Conservation (phyloP, 2,888 invertebrate genomes). For the Dastarcus helophoroides region DNA sequence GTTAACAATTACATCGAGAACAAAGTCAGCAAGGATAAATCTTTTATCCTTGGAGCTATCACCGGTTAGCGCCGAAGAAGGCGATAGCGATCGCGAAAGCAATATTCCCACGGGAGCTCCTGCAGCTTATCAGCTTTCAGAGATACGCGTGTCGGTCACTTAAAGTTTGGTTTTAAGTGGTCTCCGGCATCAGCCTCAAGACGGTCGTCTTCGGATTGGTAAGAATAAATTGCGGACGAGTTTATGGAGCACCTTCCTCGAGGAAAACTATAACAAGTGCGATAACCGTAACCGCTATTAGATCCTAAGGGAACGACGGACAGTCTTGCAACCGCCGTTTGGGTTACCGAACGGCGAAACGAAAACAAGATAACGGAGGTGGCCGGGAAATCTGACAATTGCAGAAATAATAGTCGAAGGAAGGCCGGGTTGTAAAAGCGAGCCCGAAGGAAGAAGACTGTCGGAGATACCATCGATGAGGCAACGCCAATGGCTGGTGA, state of each 20-base stretch:
- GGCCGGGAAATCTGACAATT: constrained; percentile 33
- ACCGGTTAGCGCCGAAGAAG: no score
- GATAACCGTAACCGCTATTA: constrained; percentile 36
- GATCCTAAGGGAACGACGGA: constrained; percentile 27
- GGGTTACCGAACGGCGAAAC: constrained; percentile 23
- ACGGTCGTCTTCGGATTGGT: no score
- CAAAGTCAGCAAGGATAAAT: no score
- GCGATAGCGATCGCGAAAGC: no score
- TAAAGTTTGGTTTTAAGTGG: no score
- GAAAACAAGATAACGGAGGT: constrained; percentile 31
- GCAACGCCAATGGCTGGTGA: constrained; percentile 24
- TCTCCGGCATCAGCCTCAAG: no score
- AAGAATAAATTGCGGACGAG: constrained; percentile 23
- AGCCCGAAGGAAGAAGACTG: constrained; percentile 22
- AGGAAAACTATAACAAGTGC: constrained; percentile 32
- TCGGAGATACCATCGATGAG: constrained; percentile 34
- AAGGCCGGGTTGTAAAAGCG: constrained; percentile 31
- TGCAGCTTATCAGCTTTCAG: no score
- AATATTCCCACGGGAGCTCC: no score
- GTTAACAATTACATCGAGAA: no score
- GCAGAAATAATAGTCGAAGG: constrained; percentile 33
- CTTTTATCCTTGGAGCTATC: no score
- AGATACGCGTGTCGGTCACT: no score
- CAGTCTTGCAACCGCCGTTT: constrained; percentile 29
- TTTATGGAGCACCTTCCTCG: constrained; percentile 28